Percentiles rank a stretch among this genome's conserved stretches.
Evolutionary conservation across 2,113 vertebrate species (phyloP).

Genomic region (Progne subis): DNA sequence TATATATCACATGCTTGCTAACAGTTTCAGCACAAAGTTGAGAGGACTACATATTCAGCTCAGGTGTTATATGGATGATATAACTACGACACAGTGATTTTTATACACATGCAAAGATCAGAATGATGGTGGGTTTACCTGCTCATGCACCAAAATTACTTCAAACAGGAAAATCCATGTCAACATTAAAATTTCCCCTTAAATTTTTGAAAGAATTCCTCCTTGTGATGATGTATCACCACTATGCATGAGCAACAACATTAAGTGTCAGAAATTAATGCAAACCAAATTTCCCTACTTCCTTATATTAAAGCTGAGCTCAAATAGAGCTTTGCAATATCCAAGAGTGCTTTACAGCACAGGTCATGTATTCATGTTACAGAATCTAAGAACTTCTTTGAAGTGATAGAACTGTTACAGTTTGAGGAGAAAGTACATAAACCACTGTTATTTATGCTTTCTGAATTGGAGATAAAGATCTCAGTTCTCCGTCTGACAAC

Average conservation of each 20-base stretch:
- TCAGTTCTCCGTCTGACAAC: not conserved
- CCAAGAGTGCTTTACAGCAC: not conserved
- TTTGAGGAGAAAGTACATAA: not conserved
- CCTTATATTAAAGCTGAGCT: not conserved
- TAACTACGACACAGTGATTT: not conserved
- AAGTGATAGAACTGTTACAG: not conserved
- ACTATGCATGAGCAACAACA: not conserved
- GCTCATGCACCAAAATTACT: not conserved
- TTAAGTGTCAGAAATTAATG: not conserved
- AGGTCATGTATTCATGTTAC: not conserved
- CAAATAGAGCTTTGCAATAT: not conserved
- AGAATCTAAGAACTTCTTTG: not conserved
- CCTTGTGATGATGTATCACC: not conserved
- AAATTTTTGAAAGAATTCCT: not conserved
- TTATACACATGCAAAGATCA: not conserved
- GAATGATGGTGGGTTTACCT: not conserved
- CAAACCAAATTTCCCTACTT: not conserved
- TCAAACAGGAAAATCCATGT: not conserved
- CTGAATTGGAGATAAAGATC: conserved; percentile 1
- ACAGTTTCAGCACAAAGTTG: not conserved
- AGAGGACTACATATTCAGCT: not conserved
- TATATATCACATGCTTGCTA: not conserved
- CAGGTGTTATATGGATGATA: not conserved
- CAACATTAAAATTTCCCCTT: not conserved
- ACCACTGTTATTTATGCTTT: not conserved